phyloP scores from a whole-genome alignment of 2,888 invertebrate genomes.

The Dryococelus australis region DNA sequence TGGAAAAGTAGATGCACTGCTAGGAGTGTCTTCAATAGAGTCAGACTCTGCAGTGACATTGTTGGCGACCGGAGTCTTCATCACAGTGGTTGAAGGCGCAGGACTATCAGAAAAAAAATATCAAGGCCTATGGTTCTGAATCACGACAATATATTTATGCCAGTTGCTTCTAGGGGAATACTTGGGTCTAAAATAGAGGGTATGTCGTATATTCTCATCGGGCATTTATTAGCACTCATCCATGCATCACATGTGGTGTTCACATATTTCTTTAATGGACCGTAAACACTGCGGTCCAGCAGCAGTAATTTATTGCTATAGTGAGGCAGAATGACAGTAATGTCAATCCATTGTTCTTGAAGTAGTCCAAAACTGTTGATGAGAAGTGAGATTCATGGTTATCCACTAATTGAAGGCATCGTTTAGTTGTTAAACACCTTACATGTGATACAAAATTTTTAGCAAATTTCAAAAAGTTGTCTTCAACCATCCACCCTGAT shows the following conservation, averaged over 20 bases:
- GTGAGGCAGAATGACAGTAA: conserved; percentile 28
- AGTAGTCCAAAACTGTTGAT: conserved; percentile 8
- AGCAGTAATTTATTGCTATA: conserved; percentile 24
- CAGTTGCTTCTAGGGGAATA: no score
- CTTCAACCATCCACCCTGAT: no score
- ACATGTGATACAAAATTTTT: not conserved
- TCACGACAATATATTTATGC: no score
- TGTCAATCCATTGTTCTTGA: conserved; percentile 9
- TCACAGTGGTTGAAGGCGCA: no score
- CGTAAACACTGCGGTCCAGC: conserved; percentile 25
- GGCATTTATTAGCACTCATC: conserved; percentile 12
- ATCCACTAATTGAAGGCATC: not conserved
- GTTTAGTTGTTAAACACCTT: not conserved
- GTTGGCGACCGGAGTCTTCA: no score
- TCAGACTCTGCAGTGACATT: no score
- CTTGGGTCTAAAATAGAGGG: conserved; percentile 13
- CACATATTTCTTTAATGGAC: not conserved
- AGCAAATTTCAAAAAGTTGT: not conserved
- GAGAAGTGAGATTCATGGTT: not conserved
- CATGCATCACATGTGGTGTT: conserved; percentile 30
- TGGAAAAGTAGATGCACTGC: no score
- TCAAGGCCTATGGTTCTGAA: no score
- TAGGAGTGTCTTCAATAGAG: no score
- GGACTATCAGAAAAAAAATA: no score
- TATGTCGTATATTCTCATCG: conserved; percentile 31